These are phyloP conservation scores for Sorex fumeus DNA, from an alignment of 2,113 vertebrate species.

Conservation along the genomic window DNA sequence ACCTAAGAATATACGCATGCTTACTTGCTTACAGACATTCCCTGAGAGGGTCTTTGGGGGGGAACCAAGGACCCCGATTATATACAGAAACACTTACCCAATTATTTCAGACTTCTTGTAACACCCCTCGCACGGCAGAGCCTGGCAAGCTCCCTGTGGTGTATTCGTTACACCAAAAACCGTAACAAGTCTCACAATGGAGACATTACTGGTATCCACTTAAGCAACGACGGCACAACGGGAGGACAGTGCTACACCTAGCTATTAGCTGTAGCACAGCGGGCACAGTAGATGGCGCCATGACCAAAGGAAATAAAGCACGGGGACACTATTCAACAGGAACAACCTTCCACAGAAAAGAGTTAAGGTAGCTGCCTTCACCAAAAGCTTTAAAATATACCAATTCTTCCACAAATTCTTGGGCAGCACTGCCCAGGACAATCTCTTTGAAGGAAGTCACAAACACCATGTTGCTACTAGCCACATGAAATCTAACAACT, in stretches of 20 bases:
- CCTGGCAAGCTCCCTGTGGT: no score
- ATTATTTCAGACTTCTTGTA: conserved; percentile 18
- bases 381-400: conserved; percentile 59
- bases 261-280: neutral
- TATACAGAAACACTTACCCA: conserved; percentile 17
- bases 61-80: neutral
- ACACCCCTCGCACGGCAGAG: no score
- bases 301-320: conserved; percentile 50
- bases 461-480: neutral
- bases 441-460: neutral
- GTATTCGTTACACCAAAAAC: no score
- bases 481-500: conserved; percentile 46
- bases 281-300: conserved; percentile 81
- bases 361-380: neutral
- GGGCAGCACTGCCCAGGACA: conserved; percentile 13
- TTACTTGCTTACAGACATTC: neutral
- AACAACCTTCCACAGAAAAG: neutral
- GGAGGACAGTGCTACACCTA: no score
- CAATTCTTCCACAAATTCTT: conserved; percentile 12
- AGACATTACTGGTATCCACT: no score
- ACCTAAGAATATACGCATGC: neutral
- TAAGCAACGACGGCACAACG: no score
- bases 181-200: no score
- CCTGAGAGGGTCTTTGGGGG: no score
- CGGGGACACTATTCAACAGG: neutral